These are phyloP conservation scores for Orthonychiurus folsomi DNA, from an alignment of 2,888 invertebrate species.

Conservation along the genomic window DNA sequence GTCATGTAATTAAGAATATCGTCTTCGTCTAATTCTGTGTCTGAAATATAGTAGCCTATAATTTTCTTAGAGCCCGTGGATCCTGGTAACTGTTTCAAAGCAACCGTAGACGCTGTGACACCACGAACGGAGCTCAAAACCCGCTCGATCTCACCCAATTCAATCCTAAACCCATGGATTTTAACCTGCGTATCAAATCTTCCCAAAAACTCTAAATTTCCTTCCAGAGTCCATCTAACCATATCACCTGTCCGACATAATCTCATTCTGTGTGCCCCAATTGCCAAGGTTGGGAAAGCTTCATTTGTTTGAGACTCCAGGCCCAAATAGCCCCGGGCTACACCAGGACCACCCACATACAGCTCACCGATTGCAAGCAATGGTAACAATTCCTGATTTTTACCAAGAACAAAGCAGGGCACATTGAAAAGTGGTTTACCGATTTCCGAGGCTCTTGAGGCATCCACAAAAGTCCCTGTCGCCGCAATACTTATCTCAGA, in stretches of 20 bases:
- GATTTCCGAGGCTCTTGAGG: no score
- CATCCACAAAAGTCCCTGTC: no score
- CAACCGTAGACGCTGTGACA: neutral
- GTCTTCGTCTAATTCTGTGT: neutral
- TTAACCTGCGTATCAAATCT: slow-evolving; percentile 6
- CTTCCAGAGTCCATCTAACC: neutral
- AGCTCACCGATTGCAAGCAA: slow-evolving; percentile 16
- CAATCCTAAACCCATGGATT: neutral
- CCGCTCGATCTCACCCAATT: neutral
- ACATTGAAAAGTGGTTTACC: slow-evolving; percentile 11
- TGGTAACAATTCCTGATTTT: slow-evolving; percentile 2
- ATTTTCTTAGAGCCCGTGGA: neutral
- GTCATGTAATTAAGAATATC: no score
- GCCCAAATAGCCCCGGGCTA: slow-evolving; percentile 13
- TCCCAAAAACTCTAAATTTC: neutral
- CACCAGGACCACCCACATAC: slow-evolving; percentile 15
- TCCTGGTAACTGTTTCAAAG: neutral
- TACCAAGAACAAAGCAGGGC: slow-evolving; percentile 12
- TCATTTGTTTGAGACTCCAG: slow-evolving; percentile 9
- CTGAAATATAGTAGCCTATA: neutral
- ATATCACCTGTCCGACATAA: neutral
- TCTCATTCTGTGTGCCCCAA: neutral
- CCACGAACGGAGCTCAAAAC: neutral
- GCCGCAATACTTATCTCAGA: slow-evolving; percentile 8
- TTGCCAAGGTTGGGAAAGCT: slow-evolving; percentile 13